Evolutionary conservation across 1,140 invertebrate genomes (phyloP).

Genomic region (Araneus ventricosus): DNA sequence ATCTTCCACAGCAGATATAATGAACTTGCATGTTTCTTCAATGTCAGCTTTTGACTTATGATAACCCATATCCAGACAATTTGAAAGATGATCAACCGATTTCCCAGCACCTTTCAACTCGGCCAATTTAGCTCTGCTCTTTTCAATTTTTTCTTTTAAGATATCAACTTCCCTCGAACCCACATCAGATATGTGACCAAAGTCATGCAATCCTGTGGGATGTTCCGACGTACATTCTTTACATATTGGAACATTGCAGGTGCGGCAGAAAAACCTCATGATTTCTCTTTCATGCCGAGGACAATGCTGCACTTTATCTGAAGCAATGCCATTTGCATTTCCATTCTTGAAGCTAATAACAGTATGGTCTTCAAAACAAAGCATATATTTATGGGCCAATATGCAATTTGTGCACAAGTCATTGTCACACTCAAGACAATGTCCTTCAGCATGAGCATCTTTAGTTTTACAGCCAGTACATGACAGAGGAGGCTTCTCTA

Average conservation of each 20-base stretch:
- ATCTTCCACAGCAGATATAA: slow-evolving; percentile 95
- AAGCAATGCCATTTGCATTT: slow-evolving; percentile 82
- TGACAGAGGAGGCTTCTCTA: slow-evolving; percentile 77
- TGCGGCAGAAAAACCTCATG: slow-evolving; percentile 94
- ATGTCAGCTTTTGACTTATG: slow-evolving; percentile 97
- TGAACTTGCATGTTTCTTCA: slow-evolving; percentile 96
- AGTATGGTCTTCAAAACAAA: slow-evolving; percentile 97
- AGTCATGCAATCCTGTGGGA: slow-evolving; percentile 91
- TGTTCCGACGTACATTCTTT: slow-evolving; percentile 95
- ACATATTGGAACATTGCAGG: slow-evolving; percentile 93
- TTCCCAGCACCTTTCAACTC: slow-evolving; percentile 92
- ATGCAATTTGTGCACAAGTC: slow-evolving; percentile 97
- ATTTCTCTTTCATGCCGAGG: slow-evolving; percentile 91
- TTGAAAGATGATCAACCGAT: slow-evolving; percentile 90
- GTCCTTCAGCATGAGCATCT: slow-evolving; percentile 91
- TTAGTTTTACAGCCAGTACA: slow-evolving; percentile 94
- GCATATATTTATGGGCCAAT: slow-evolving; percentile 99
- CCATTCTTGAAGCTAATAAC: slow-evolving; percentile 92
- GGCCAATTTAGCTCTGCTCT: slow-evolving; percentile 90
- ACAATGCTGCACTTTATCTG: slow-evolving; percentile 90
- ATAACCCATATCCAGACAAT: slow-evolving; percentile 92
- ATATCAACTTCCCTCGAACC: slow-evolving; percentile 92
- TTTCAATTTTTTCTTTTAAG: slow-evolving; percentile 88
- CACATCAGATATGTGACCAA: slow-evolving; percentile 91
- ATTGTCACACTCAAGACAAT: slow-evolving; percentile 95